Base-by-base conservation (phyloP, 2,888 invertebrate species). In the Sphecodes monilicornis region DNA sequence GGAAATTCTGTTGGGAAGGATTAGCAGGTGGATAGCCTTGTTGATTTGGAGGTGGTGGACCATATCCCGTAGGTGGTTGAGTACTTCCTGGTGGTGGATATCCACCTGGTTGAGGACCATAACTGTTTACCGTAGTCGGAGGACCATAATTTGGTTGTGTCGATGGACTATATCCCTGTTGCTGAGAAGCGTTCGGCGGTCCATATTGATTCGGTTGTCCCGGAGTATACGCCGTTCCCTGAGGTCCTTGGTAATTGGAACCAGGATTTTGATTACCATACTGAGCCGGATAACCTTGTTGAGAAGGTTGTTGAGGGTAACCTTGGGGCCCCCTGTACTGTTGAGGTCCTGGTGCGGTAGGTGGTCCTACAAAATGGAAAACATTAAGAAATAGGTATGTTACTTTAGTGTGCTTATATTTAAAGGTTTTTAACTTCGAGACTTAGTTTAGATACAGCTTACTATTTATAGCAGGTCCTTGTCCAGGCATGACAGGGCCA, bases 251-350 rank as follows among this genome's bases (percentile, higher is more conserved):
- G 69, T 97, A 97, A 93, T 97, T 97, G 74, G 95, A 95, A 16
- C 95, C 96, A 68, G 96, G 95, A 86, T 95, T 96, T 84, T 95
- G 95, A 89, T 95, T 96, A 91, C 96, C 95, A 91, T 96, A 96
- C 92, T 97, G 97, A 22, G 96, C 91, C n/a, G 95, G 94, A 86
- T 95, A 94, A 68, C 94, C 96, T 93, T 97, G 97, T 82, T 96
- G 96, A 91, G 96, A 96, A 60, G 96, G 96, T 91, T 97, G 95
- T 92, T 97, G 97, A 13, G 96, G 96, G 94, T 97, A 97, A 32
- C 96, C 96, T 91, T 97, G 97, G 0, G 94, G 95, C 4, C 93
- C 92, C 86, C 95, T 91, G 77, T 95, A 95, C 78, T 94, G 95
- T 77, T 96, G 96, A 32, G 96, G 96, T 84, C 96, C 96, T 43